Evolutionary conservation across 2,797 vertebrate genomes (phyloP), one percentile per base, ranked within the genome.

Genomic region (Cephalopachus bancanus): DNA sequence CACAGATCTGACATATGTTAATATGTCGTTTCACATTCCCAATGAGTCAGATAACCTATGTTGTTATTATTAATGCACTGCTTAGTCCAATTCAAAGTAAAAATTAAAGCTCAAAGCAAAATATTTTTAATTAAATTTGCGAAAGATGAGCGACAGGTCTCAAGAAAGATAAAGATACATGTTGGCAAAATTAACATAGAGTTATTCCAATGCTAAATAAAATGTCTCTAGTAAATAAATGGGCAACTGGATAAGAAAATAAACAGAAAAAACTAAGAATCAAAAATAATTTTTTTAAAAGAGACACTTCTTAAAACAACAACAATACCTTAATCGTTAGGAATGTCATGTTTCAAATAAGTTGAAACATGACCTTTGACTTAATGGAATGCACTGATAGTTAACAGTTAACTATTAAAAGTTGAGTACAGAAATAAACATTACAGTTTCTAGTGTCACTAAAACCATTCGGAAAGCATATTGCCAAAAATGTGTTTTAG

Each of bases 321-420:
- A 59, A 1, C 69, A 30, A 3, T 26, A 71, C 22, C 28, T 53
- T 87, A 87, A 53, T 60, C 85, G 53, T 88, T 89, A 62, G 30
- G 89, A 92, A 59, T 96, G 76, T 72, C 62, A 84, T 78, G 64
- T 95, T 93, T 96, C 81, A 92, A 95, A 75, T 72, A 95, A 96
- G 94, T 96, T 95, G 94, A 96, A 96, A 93, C 93, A 96, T 84
- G 87, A 97, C 96, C 94, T 96, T 90, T 96, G 96, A 75, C 57
- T 97, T 97, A 96, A 74, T 51, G 49, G 33, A 97, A 93, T 92
- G 81, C n/a, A 91, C 89, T 94, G 85, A 91, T 93, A 93, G 94
- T 95, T 95, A 97, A 90, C 37, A 88, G 93, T 97, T 97, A 97
- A 97, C 94, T 92, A 94, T 85, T 96, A 93, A 96, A 92, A 84